Evolutionary conservation across 2,888 invertebrate genomes (phyloP).

Genomic region (Asteroscopus sphinx): DNA sequence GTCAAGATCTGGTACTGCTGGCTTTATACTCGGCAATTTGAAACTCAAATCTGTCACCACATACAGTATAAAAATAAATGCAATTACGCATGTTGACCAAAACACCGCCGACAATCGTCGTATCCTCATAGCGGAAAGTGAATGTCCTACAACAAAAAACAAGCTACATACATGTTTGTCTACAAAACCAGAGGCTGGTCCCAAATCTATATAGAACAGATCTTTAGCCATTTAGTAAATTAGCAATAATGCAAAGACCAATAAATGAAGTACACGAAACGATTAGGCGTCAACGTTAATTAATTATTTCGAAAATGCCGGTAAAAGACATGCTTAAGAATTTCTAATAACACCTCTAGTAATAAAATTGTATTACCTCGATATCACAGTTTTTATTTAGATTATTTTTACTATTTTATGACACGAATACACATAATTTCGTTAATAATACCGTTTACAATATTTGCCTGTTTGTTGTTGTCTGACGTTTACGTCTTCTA

Average conservation of each 20-base stretch:
- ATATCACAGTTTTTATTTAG: conserved; percentile 20
- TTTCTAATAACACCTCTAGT: conserved; percentile 8
- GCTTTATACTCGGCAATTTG: conserved; percentile 88
- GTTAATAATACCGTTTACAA: conserved; percentile 24
- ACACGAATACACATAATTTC: conserved; percentile 44
- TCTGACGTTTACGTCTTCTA: too few relatives aligned
- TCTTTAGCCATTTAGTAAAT: neutral
- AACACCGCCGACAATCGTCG: conserved; percentile 89
- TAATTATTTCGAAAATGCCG: conserved; percentile 13
- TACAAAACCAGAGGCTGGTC: conserved; percentile 3
- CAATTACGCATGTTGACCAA: conserved; percentile 90
- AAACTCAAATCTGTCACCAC: conserved; percentile 91
- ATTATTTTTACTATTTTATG: conserved; percentile 18
- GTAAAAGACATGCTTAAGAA: conserved; percentile 9
- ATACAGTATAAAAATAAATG: conserved; percentile 91
- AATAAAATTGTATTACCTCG: conserved; percentile 22
- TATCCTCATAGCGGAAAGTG: conserved; percentile 84
- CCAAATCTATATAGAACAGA: neutral
- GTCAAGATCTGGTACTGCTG: conserved; percentile 89
- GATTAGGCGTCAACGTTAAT: conserved; percentile 19
- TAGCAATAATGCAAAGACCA: conserved; percentile 8
- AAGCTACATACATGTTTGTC: neutral
- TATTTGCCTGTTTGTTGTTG: conserved; percentile 23
- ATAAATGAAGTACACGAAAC: conserved; percentile 19
- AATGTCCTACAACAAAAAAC: conserved; percentile 2